These are phyloP conservation scores for Charanyca ferruginea DNA, from an alignment of 2,888 invertebrate species.

Conservation along the genomic window DNA sequence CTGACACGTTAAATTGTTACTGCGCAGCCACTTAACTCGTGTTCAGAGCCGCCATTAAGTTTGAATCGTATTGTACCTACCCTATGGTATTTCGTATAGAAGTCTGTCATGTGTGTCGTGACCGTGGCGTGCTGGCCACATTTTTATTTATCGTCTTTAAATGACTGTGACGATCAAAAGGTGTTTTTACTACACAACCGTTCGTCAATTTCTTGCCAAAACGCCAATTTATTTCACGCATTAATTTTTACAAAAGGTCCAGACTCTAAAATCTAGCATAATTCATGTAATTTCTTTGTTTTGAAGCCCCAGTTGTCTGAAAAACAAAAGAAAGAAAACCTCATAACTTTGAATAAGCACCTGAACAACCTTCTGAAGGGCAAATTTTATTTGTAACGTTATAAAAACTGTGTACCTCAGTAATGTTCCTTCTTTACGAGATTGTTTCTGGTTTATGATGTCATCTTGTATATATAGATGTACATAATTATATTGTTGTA, in stretches of 20 bases:
- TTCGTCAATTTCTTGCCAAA: background rate
- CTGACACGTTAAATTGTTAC: no score
- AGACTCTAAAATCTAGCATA: slow-evolving; percentile 11
- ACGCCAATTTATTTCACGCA: slow-evolving; percentile 4
- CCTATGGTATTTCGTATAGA: no score
- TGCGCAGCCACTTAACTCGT: no score
- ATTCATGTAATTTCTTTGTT: slow-evolving; percentile 9
- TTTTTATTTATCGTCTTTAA: no score
- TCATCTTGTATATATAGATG: slow-evolving; percentile 57
- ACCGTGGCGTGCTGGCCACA: no score
- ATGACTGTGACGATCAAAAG: no score
- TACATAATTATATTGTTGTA: slow-evolving; percentile 56
- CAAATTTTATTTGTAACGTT: slow-evolving; percentile 58
- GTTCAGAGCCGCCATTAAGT: no score
- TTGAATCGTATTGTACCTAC: no score
- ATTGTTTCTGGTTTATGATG: slow-evolving; percentile 72
- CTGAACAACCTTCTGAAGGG: slow-evolving; percentile 39
- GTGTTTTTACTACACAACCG: background rate
- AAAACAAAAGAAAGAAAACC: slow-evolving; percentile 13
- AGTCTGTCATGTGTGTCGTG: no score
- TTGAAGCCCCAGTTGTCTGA: background rate
- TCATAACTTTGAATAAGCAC: slow-evolving; percentile 28
- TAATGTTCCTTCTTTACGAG: slow-evolving; percentile 69
- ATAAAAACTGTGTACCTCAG: slow-evolving; percentile 58
- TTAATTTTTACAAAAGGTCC: background rate